Evolutionary conservation across 2,888 invertebrate species (phyloP).

Genomic region (Aleiodes leptofemur): DNA sequence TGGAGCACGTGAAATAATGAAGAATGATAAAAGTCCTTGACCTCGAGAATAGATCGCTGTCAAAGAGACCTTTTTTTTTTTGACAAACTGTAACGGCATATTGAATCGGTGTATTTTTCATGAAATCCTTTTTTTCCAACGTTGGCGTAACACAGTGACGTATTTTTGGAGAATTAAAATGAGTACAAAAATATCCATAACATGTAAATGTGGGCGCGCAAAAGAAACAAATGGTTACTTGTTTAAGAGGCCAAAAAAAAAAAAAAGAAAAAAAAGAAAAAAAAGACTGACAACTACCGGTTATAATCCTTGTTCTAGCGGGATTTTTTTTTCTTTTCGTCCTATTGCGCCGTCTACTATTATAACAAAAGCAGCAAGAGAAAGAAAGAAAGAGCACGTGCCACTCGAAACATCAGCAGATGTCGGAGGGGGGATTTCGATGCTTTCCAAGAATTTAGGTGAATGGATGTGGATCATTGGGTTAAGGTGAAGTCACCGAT

Average conservation of each 20-base stretch:
- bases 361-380: neutral
- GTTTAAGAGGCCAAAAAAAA: slow-evolving; percentile 15
- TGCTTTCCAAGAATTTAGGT: slow-evolving; percentile 55
- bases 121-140: neutral
- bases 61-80: neutral
- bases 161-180: neutral
- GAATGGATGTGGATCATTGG: slow-evolving; percentile 61
- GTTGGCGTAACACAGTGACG: slow-evolving; percentile 7
- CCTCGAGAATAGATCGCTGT: slow-evolving; percentile 22
- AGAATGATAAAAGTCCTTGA: slow-evolving; percentile 27
- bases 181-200: slow-evolving; percentile 19
- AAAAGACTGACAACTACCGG: slow-evolving; percentile 5
- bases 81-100: slow-evolving; percentile 6
- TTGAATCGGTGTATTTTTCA: neutral
- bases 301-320: slow-evolving; percentile 29
- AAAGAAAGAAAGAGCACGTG: slow-evolving; percentile 21
- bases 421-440: slow-evolving; percentile 31
- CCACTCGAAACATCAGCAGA: slow-evolving; percentile 32
- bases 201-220: neutral
- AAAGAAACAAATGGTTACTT: neutral
- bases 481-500: slow-evolving; percentile 45
- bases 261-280: neutral
- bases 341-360: slow-evolving; percentile 17
- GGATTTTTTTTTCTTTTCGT: slow-evolving; percentile 26
- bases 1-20: neutral